Base-by-base conservation (phyloP, 1,140 invertebrate species). In the Heliothis virescens region DNA sequence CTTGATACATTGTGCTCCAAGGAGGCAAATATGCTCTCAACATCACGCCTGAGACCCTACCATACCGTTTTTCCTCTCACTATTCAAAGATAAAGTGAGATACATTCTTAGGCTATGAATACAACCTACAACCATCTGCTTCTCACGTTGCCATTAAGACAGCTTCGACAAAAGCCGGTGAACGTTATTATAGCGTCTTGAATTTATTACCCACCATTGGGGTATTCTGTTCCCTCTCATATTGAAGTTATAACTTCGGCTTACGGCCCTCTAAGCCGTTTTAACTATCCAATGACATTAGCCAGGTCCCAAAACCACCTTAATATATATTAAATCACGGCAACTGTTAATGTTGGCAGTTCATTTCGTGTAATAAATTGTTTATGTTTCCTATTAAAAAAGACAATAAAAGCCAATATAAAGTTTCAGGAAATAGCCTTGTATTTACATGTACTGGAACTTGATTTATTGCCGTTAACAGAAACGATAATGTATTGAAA, bases 321-420 rank as follows among this genome's bases (percentile, higher is more conserved):
- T 69, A 52, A 69, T 69, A 18, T 52, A 53, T 71, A 16, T 53
- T 71, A 71, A 71, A 71, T 52, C 47, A 29, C 21, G n/a, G 67
- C 26, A 52, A 71, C 48, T 53, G 67, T 52, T 52, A 69, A 69
- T 53, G 67, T 29, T 12, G 34, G 21, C 18, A 67, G 29, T 29
- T 52, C 13, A 53, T 71, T 53, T 26, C 9, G 67, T 10, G 18
- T 29, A 71, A 47, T 63, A 63, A 63, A 63, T 63, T 50, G 47
- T 52, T 71, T 71, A 71, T 52, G 21, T n/a, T n/a, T 18, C 63
- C n/a, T 34, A 18, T 67, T 67, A 67, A 67, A n/a, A 41, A 53
- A 69, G 29, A 48, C 15, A 52, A 26, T 52, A 69, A 69, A 71
- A 53, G 34, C 3, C 67, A 29, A 71, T 48, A 67, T 67, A 48